These are phyloP conservation scores for Anniella stebbinsi DNA, from an alignment of 2,797 vertebrate species.

Conservation along the genomic window DNA sequence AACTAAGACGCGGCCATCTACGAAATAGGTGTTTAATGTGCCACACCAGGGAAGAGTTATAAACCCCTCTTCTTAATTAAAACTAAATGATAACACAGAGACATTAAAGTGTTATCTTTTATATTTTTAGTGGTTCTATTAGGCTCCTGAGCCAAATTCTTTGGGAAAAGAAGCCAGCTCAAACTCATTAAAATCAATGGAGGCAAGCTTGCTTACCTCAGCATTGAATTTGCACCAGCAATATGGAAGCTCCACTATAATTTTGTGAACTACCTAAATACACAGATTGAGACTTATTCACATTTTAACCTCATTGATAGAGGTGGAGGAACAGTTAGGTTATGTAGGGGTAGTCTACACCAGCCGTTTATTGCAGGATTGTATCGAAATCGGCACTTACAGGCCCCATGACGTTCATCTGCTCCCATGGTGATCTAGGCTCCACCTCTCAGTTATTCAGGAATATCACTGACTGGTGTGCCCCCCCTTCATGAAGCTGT, in stretches of 20 bases:
- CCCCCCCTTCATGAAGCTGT: too few relatives aligned
- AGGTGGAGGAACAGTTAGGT: background rate
- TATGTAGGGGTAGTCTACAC: too few relatives aligned
- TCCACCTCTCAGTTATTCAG: too few relatives aligned
- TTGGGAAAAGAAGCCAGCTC: background rate
- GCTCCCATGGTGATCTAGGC: too few relatives aligned
- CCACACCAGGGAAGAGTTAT: constrained; percentile 22
- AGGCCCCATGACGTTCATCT: too few relatives aligned
- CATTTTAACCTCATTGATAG: background rate
- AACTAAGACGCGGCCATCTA: background rate
- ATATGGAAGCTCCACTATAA: background rate
- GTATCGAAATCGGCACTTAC: too few relatives aligned
- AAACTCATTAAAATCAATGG: constrained; percentile 20
- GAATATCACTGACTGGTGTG: too few relatives aligned
- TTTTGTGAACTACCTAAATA: constrained; percentile 3
- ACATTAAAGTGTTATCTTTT: constrained; percentile 6
- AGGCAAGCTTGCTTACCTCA: constrained; percentile 14
- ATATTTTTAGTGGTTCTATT: constrained; percentile 23
- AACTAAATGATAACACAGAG: constrained; percentile 35
- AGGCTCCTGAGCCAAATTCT: constrained; percentile 9
- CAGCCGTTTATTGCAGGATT: too few relatives aligned
- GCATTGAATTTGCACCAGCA: background rate
- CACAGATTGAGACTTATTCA: background rate
- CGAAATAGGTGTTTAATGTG: constrained; percentile 33
- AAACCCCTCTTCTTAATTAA: constrained; percentile 36